Evolutionary conservation across 2,797 vertebrate species (phyloP).

Genomic region (Peromyscus nudipes): DNA sequence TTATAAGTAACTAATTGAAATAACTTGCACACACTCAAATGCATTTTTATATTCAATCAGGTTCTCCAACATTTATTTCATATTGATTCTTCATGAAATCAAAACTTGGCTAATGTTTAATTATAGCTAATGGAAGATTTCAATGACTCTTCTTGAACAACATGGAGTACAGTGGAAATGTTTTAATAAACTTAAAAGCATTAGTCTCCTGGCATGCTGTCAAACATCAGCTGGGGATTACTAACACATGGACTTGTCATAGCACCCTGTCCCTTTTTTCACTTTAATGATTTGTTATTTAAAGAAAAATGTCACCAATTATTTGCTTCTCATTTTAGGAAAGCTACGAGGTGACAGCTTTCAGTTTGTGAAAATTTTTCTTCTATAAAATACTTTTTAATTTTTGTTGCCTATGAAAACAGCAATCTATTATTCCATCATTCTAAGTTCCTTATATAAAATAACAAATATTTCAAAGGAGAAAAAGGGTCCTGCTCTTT

Average conservation of each 20-base stretch:
- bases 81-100: constrained; percentile 45
- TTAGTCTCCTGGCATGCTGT: constrained; percentile 45
- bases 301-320: constrained; percentile 74
- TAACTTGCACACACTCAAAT: neutral
- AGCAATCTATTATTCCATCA: constrained; percentile 70
- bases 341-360: constrained; percentile 59
- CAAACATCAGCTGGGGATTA: constrained; percentile 68
- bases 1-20: neutral
- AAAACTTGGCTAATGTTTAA: constrained; percentile 13
- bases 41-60: neutral
- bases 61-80: constrained; percentile 40
- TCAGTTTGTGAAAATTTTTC: constrained; percentile 30
- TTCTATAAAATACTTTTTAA: constrained; percentile 63
- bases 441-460: constrained; percentile 72
- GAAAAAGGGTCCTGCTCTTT: constrained; percentile 67
- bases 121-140: constrained; percentile 63
- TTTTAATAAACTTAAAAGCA: constrained; percentile 73
- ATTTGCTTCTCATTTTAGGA: constrained; percentile 72
- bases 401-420: constrained; percentile 67
- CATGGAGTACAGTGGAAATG: constrained; percentile 59
- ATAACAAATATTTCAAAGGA: constrained; percentile 62
- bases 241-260: constrained; percentile 65
- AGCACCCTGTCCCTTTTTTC: constrained; percentile 31
- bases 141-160: constrained; percentile 56
- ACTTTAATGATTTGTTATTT: constrained; percentile 72